A percentile compares a stretch with the other conserved stretches of the same genome.
Evolutionary conservation across 2,113 vertebrate genomes (phyloP).

Genomic region (Prolemur simus): DNA sequence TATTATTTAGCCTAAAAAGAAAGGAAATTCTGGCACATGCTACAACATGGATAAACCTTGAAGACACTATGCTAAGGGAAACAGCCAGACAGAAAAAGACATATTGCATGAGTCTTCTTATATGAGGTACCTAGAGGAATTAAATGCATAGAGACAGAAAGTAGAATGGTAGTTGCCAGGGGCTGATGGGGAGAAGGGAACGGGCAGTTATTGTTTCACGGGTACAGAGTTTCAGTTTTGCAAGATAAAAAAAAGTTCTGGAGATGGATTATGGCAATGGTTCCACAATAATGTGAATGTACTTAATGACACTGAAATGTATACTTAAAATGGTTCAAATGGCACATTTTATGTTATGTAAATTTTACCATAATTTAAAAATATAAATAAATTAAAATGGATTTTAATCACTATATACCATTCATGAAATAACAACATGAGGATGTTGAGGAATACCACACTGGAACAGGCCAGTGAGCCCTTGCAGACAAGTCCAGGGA

Average conservation of each 20-base stretch:
- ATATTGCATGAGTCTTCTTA: not conserved
- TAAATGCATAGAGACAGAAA: not conserved
- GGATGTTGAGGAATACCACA: too few species aligned
- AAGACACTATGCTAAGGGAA: not conserved
- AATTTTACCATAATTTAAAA: not conserved
- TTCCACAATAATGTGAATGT: not conserved
- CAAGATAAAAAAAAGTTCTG: not conserved
- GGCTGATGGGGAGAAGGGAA: fast-evolving
- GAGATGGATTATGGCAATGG: not conserved
- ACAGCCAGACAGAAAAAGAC: not conserved
- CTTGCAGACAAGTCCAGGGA: not conserved
- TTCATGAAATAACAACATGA: not conserved
- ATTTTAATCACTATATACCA: not conserved
- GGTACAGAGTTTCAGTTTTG: not conserved
- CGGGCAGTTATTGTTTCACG: not conserved
- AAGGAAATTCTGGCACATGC: not conserved
- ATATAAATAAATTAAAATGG: not conserved
- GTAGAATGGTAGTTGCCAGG: not conserved
- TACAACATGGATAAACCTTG: not conserved
- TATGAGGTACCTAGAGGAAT: not conserved
- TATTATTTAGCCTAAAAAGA: not conserved
- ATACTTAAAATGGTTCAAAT: not conserved
- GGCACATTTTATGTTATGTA: not conserved
- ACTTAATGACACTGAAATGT: not conserved
- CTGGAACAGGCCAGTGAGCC: not conserved